Percentiles rank a stretch among this genome's conserved stretches.
Evolutionary conservation across 2,797 vertebrate species (phyloP).

Genomic region (Pteropus rufus): DNA sequence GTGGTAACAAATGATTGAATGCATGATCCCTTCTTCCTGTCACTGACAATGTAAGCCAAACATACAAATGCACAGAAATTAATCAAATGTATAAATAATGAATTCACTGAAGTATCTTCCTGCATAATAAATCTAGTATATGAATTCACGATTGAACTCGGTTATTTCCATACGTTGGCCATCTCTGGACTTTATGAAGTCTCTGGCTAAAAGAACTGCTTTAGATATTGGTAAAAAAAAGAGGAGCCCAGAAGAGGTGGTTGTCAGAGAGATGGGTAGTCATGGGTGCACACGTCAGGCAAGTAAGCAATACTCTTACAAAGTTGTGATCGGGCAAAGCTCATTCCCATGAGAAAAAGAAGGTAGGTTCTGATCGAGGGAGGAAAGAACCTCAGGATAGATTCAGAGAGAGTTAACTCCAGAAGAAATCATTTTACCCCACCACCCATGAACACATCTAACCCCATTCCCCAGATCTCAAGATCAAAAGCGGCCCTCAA

Average conservation of each 20-base stretch:
- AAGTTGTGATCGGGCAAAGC: not conserved
- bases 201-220: not conserved
- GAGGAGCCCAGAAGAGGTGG: not conserved
- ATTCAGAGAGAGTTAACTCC: not conserved
- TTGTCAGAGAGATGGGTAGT: not conserved
- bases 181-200: constrained; percentile 2
- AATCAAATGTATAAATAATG: not conserved
- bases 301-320: not conserved
- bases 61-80: not conserved
- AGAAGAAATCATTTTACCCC: not conserved
- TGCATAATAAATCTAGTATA: not conserved
- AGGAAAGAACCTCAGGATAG: not conserved
- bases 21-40: not conserved
- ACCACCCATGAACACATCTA: not conserved
- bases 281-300: not conserved
- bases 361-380: not conserved
- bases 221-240: not conserved
- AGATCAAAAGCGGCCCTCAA: not conserved
- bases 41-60: constrained; percentile 5
- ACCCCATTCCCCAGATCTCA: not conserved
- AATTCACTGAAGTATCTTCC: not conserved
- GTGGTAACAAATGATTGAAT: not conserved
- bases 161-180: not conserved
- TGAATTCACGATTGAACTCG: not conserved
- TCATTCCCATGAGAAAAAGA: not conserved